phyloP scores from a whole-genome alignment of 2,113 vertebrate species.

The Oostethus manadensis region DNA sequence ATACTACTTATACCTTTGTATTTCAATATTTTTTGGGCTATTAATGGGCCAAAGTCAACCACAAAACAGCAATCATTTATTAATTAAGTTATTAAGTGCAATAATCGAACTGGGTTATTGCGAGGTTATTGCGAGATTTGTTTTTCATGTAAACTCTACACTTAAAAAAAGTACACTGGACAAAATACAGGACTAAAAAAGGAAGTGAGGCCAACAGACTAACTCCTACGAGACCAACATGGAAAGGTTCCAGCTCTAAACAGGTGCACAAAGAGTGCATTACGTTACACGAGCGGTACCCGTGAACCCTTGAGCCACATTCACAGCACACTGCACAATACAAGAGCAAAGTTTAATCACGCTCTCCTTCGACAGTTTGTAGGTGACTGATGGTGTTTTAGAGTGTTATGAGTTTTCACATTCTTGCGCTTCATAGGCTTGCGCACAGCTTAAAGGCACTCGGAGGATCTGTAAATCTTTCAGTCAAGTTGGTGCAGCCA shows the following conservation, averaged over 20 bases:
- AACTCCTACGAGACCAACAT: not conserved
- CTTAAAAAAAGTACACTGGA: not conserved
- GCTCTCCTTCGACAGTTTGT: constrained; percentile 18
- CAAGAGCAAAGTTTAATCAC: constrained; percentile 4
- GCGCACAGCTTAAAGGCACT: constrained; percentile 21
- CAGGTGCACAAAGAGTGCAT: constrained; percentile 35
- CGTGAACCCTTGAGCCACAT: constrained; percentile 16
- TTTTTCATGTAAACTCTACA: too few relatives aligned
- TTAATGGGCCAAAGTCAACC: too few relatives aligned
- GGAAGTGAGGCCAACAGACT: not conserved
- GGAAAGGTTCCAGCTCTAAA: constrained; percentile 16
- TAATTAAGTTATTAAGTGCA: too few relatives aligned
- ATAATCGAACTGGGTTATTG: too few relatives aligned
- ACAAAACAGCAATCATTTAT: too few relatives aligned
- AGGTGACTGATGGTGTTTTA: constrained; percentile 34
- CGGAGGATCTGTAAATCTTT: constrained; percentile 38
- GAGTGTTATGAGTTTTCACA: constrained; percentile 30
- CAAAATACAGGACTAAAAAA: not conserved
- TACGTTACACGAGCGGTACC: constrained; percentile 8
- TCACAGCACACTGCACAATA: constrained; percentile 3
- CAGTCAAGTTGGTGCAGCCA: constrained; percentile 4
- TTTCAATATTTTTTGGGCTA: too few relatives aligned
- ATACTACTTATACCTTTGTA: too few relatives aligned
- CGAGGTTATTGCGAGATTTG: too few relatives aligned
- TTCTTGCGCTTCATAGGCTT: constrained; percentile 16